Percentiles rank a stretch among this genome's conserved stretches.
phyloP scores from a whole-genome alignment of 1,140 invertebrate genomes.

The Vanessa atalanta region DNA sequence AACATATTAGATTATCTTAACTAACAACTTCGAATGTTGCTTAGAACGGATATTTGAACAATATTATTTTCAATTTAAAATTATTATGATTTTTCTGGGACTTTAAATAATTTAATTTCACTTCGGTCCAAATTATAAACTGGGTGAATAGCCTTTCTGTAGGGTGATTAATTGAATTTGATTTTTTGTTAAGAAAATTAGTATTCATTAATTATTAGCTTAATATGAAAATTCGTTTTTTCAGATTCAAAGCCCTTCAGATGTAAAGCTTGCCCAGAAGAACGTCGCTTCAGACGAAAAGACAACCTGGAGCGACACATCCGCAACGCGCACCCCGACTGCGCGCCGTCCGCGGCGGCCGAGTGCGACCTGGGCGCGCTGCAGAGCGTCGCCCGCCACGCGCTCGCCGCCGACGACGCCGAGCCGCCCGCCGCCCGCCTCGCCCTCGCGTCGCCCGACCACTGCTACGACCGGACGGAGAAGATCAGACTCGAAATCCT shows the following conservation, averaged over 20 bases:
- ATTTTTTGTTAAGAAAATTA: too few relatives aligned
- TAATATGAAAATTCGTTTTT: constrained; percentile 30
- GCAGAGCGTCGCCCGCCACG: constrained; percentile 43
- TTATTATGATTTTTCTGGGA: background rate
- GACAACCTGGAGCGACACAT: constrained; percentile 85
- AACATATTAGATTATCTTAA: too few relatives aligned
- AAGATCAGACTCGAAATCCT: constrained; percentile 60
- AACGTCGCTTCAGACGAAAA: constrained; percentile 82
- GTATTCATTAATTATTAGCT: too few relatives aligned
- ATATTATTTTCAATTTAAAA: background rate
- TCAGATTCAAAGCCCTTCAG: constrained; percentile 81
- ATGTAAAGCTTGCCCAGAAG: constrained; percentile 81
- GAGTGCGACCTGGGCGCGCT: constrained; percentile 60
- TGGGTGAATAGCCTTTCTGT: too few relatives aligned
- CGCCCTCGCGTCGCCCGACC: constrained; percentile 25
- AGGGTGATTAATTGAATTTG: too few relatives aligned
- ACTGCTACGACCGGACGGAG: constrained; percentile 44
- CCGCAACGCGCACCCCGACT: constrained; percentile 83
- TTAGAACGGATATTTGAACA: too few relatives aligned
- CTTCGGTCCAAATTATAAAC: too few relatives aligned
- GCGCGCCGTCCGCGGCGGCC: constrained; percentile 50
- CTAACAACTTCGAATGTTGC: too few relatives aligned
- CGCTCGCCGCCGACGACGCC: constrained; percentile 24
- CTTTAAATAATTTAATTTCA: too few relatives aligned
- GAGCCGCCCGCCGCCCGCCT: constrained; percentile 36